These are phyloP conservation scores for Chinchilla lanigera DNA, from an alignment of 2,113 vertebrate species.

Conservation along the genomic window DNA sequence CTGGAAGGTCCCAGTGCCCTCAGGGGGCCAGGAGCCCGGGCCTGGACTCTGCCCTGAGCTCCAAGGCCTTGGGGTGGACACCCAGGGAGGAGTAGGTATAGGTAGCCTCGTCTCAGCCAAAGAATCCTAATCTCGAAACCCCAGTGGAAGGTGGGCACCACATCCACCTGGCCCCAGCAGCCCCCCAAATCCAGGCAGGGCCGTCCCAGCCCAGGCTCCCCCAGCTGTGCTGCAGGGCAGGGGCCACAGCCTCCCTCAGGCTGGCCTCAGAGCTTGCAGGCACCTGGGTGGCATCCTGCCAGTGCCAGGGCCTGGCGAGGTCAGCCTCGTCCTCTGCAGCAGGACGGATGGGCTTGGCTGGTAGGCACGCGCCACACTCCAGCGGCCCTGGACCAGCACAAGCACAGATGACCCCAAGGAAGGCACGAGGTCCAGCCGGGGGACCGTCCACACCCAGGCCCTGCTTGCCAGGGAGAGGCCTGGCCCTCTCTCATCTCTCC, in stretches of 20 bases:
- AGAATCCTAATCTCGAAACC: rapidly evolving
- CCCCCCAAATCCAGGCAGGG: rapidly evolving
- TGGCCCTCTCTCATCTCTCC: background rate
- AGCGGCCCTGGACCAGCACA: background rate
- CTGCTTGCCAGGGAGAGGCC: background rate
- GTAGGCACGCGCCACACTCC: background rate
- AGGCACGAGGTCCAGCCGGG: rapidly evolving
- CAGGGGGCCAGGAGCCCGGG: background rate
- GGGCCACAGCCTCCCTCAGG: background rate
- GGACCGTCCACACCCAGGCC: rapidly evolving
- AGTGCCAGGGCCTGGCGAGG: background rate
- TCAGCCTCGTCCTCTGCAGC: background rate
- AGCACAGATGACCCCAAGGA: rapidly evolving
- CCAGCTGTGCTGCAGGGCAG: rapidly evolving
- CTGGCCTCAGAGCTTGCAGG: background rate
- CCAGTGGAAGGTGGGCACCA: background rate
- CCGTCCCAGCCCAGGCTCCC: background rate
- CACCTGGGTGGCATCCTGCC: background rate
- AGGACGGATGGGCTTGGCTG: background rate
- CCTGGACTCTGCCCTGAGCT: background rate
- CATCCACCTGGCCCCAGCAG: rapidly evolving
- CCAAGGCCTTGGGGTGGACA: rapidly evolving
- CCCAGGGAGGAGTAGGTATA: background rate
- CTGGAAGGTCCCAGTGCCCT: background rate
- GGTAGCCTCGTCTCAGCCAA: rapidly evolving